Evolutionary conservation across 2,888 invertebrate genomes (phyloP), one percentile per base, ranked within the genome.

Genomic region (Cylindroiulus punctatus): DNA sequence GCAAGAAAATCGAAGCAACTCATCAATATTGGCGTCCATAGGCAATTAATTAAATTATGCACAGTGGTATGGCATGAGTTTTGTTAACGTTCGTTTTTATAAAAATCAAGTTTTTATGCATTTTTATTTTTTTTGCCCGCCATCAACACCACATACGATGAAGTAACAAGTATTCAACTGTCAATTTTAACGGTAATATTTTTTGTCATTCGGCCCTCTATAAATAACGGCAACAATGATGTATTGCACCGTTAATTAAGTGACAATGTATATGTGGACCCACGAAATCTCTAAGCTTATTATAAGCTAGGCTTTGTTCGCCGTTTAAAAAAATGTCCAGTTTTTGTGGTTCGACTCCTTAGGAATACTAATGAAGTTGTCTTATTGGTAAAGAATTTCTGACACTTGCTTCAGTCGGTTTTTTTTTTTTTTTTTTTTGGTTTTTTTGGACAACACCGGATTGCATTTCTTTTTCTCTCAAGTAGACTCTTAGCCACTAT

Each of bases 401-500:
- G 76, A 76, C 76, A 76, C 76, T 76, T 76, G 76, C 76, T 76
- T 76, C 76, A 30, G 30, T 76, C 76, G 30, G 30, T n/a, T n/a
- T n/a, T n/a, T n/a, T n/a, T n/a, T n/a, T n/a, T n/a, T n/a, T n/a
- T n/a, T n/a, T n/a, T n/a, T n/a, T n/a, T n/a, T n/a, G n/a, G 76
- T 14, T 76, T 76, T 76, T 76, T 76, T 76, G 32, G 30, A 14
- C 76, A 26, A 76, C 76, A 30, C 30, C 76, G 17, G 76, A 76
- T 76, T 76, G 76, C 76, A 14, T 76, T 76, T 76, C 76, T 76
- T 76, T 36, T 76, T 30, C 76, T 30, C 26, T 76, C 76, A 76
- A 76, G 76, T 76, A 76, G 76, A 76, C 76, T 30, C 76, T 76
- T 76, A 76, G 76, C 76, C 76, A 30, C 76, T 32, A 76, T 76